phyloP scores from a whole-genome alignment of 2,888 invertebrate genomes.

The Meiosimyza decipiens region DNA sequence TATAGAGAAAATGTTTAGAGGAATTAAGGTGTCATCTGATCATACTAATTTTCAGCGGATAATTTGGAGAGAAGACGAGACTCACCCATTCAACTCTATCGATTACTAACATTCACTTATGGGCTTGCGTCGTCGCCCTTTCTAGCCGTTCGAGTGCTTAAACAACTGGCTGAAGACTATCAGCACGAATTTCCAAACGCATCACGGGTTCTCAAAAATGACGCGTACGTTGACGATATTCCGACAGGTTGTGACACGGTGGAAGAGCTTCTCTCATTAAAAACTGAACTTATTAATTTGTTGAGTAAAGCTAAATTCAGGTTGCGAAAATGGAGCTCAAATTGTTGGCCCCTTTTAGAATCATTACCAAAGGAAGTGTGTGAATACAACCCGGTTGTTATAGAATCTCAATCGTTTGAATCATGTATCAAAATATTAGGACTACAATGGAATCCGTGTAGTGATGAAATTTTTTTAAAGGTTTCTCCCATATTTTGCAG shows the following conservation, averaged over 20 bases:
- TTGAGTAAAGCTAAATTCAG: conserved; percentile 8
- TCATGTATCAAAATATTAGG: conserved; percentile 31
- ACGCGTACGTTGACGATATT: conserved; percentile 30
- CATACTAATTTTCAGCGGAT: conserved; percentile 26
- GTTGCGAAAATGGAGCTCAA: conserved; percentile 24
- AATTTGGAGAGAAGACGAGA: conserved; percentile 10
- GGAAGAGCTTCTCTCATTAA: background rate
- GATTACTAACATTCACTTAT: conserved; percentile 32
- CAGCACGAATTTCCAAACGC: conserved; percentile 6
- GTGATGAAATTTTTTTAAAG: conserved; percentile 22
- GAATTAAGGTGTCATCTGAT: no score
- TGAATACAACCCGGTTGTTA: conserved; percentile 32
- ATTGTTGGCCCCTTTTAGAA: conserved; percentile 22
- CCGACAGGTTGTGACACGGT: background rate
- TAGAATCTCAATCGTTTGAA: conserved; percentile 12
- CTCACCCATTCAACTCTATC: conserved; percentile 20
- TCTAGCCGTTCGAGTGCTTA: conserved; percentile 26
- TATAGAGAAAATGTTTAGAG: no score
- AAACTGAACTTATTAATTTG: background rate
- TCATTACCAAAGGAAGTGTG: conserved; percentile 21
- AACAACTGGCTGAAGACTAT: conserved; percentile 25
- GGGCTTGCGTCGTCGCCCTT: conserved; percentile 31
- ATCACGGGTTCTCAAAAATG: conserved; percentile 9
- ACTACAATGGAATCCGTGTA: conserved; percentile 28
- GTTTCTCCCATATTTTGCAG: background rate